Evolutionary conservation across 53 echinoderm and acorn worm genomes (phyloP).

Genomic region (Holothuria leucospilota): DNA sequence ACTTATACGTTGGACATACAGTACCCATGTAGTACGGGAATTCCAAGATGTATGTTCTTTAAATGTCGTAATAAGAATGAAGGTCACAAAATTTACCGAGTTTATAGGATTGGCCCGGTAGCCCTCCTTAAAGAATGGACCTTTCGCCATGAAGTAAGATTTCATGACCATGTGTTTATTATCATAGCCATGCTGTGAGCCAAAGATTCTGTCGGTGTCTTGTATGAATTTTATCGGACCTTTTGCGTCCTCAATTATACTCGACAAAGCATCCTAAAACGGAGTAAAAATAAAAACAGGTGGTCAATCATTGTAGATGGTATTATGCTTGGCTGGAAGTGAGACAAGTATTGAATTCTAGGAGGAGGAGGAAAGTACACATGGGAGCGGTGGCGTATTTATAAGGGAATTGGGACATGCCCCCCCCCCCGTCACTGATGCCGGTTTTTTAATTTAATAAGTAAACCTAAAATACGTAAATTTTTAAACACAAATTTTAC

Average conservation of each 20-base stretch:
- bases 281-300: not conserved
- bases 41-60: no score
- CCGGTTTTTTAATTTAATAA: no score
- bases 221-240: slow-evolving; percentile 7
- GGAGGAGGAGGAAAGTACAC: no score
- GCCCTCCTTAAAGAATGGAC: slow-evolving; percentile 83
- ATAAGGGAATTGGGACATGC: no score
- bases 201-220: slow-evolving; percentile 49
- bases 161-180: slow-evolving; percentile 76
- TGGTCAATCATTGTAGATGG: not conserved
- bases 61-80: not conserved
- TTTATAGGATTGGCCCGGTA: slow-evolving; percentile 60
- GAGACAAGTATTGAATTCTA: no score
- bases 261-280: slow-evolving; percentile 22
- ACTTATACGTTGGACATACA: no score
- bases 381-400: no score
- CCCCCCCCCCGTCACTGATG: no score
- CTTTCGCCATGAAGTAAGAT: slow-evolving; percentile 86
- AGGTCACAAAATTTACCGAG: slow-evolving; percentile 53
- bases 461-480: no score
- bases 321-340: no score
- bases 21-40: no score
- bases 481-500: no score
- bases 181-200: slow-evolving; percentile 83
- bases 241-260: not conserved